Evolutionary conservation across 2,113 vertebrate species (phyloP).

Genomic region (Heptranchias perlo): DNA sequence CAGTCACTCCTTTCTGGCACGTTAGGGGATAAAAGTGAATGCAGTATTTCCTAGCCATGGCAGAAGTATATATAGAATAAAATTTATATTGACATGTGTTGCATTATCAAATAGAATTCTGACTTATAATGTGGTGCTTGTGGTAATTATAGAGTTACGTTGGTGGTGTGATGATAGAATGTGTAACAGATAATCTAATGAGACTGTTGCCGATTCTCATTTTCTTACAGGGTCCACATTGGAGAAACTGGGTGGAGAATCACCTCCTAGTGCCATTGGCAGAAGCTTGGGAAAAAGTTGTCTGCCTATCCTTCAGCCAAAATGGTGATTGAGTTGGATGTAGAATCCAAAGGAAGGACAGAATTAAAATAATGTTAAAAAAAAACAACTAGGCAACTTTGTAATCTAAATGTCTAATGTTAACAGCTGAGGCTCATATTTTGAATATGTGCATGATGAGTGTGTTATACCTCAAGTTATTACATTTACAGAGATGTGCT

Average conservation of each 20-base stretch:
- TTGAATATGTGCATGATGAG: not conserved
- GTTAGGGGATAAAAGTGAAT: not conserved
- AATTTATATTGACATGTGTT: not conserved
- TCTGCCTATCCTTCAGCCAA: not conserved
- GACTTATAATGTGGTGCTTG: not conserved
- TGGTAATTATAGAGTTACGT: not conserved
- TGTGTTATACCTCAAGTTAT: not conserved
- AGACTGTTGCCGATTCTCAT: not conserved
- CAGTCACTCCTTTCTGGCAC: not conserved
- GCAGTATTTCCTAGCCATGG: not conserved
- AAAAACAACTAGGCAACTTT: too few species aligned
- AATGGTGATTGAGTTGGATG: not conserved
- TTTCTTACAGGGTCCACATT: not conserved
- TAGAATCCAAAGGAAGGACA: not conserved
- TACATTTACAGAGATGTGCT: not conserved
- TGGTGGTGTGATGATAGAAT: not conserved
- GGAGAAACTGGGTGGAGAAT: not conserved
- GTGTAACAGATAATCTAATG: not conserved
- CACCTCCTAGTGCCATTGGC: not conserved
- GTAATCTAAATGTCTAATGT: too few species aligned
- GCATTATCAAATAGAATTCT: not conserved
- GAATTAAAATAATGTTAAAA: too few species aligned
- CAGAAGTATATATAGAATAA: not conserved
- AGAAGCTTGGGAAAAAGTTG: not conserved
- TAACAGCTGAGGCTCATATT: too few species aligned